Evolutionary conservation across 2,888 invertebrate genomes (phyloP).

Genomic region (Torymus aiolomorphi): DNA sequence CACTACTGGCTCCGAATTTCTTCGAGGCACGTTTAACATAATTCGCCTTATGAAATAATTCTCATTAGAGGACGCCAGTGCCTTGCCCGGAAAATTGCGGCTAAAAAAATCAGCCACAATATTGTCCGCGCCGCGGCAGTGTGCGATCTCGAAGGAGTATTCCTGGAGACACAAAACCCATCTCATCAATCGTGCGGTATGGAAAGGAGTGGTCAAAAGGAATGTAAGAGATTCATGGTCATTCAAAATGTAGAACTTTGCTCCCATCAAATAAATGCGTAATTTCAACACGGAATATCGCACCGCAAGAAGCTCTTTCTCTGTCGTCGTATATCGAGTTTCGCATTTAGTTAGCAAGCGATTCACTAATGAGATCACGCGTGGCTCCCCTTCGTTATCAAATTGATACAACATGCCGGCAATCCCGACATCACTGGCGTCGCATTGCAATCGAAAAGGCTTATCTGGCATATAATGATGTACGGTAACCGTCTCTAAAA

Average conservation of each 20-base stretch:
- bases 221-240: no score
- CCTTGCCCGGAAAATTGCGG: no score
- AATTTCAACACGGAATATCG: slow-evolving; percentile 61
- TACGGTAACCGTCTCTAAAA: slow-evolving; percentile 34
- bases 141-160: slow-evolving; percentile 44
- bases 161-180: slow-evolving; percentile 48
- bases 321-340: slow-evolving; percentile 48
- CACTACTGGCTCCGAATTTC: no score
- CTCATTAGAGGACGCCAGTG: no score
- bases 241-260: slow-evolving; percentile 23
- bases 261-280: slow-evolving; percentile 52
- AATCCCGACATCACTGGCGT: slow-evolving; percentile 52
- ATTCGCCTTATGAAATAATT: no score
- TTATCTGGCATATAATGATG: background rate
- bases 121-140: slow-evolving; percentile 54
- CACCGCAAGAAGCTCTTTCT: slow-evolving; percentile 55
- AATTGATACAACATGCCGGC: slow-evolving; percentile 57
- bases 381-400: slow-evolving; percentile 21
- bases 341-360: slow-evolving; percentile 52
- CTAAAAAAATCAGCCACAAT: slow-evolving; percentile 51
- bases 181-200: slow-evolving; percentile 25
- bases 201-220: slow-evolving; percentile 13
- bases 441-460: background rate
- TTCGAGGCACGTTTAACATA: no score
- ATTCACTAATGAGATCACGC: slow-evolving; percentile 61